These are phyloP conservation scores for Zaprionus bogoriensis DNA, from an alignment of 2,888 invertebrate species.

Conservation along the genomic window DNA sequence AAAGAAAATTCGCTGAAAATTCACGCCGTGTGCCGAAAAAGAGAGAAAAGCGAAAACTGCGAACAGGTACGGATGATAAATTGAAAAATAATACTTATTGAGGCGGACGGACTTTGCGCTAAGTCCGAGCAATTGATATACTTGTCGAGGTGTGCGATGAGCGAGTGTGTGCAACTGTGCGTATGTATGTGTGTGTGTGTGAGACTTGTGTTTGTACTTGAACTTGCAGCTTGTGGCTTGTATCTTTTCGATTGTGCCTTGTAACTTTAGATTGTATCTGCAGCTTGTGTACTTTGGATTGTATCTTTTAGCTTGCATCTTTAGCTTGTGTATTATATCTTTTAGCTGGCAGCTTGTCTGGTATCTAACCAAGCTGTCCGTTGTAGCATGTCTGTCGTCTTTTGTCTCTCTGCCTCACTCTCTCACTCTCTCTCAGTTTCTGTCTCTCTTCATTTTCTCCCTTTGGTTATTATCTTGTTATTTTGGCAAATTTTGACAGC, in stretches of 20 bases:
- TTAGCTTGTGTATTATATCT: too few relatives aligned
- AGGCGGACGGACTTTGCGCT: constrained; percentile 36
- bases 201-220: not conserved
- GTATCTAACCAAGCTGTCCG: too few relatives aligned
- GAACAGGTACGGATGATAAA: constrained; percentile 69
- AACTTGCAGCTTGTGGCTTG: not conserved
- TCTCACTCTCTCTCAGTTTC: not conserved
- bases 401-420: not conserved
- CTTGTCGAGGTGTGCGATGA: constrained; percentile 15
- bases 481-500: not conserved
- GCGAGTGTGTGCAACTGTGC: not conserved
- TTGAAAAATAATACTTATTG: constrained; percentile 67
- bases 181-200: not conserved
- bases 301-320: too few relatives aligned
- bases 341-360: too few relatives aligned
- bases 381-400: not conserved
- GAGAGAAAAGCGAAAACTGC: not conserved
- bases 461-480: too few relatives aligned
- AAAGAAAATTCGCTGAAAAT: constrained; percentile 52
- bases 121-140: constrained; percentile 32
- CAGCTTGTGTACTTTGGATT: too few relatives aligned
- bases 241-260: not conserved
- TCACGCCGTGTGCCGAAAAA: constrained; percentile 20
- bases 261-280: too few relatives aligned
- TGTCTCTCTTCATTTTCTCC: not conserved